phyloP scores from a whole-genome alignment of 2,113 vertebrate species.

The Malurus alboscapulatus region DNA sequence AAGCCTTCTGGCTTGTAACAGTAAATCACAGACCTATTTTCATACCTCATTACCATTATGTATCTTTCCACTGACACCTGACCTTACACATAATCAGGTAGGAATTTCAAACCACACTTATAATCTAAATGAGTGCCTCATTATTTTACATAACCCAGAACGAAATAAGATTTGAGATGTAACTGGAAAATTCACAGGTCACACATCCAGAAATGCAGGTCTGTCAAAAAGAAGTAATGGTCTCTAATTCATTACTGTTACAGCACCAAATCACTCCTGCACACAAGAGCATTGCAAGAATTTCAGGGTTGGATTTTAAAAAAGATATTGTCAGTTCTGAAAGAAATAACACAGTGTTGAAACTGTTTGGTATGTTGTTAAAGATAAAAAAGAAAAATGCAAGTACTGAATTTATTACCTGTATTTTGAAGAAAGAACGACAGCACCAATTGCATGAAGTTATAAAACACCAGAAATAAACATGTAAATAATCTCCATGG shows the following conservation, averaged over 20 bases:
- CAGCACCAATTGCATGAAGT: constrained; percentile 75
- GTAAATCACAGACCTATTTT: constrained; percentile 15
- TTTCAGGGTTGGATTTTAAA: background rate
- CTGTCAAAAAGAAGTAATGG: background rate
- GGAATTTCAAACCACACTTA: background rate
- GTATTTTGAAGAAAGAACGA: constrained; percentile 68
- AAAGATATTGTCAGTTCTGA: background rate
- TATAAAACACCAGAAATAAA: constrained; percentile 73
- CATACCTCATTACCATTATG: constrained; percentile 36
- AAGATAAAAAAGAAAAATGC: constrained; percentile 25
- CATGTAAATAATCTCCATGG: constrained; percentile 49
- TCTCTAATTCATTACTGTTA: background rate
- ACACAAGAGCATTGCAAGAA: background rate
- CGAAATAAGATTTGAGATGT: background rate
- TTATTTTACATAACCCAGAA: background rate
- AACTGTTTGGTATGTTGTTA: constrained; percentile 1
- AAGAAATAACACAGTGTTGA: background rate
- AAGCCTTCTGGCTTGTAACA: constrained; percentile 17
- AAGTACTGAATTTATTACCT: constrained; percentile 55
- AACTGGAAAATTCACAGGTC: background rate
- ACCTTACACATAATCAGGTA: background rate
- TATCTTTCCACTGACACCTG: constrained; percentile 26
- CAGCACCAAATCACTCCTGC: background rate
- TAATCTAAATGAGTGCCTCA: background rate
- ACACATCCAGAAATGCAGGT: background rate